Conservation (phyloP, 1,140 invertebrate species). For the Bombus ignitus region DNA sequence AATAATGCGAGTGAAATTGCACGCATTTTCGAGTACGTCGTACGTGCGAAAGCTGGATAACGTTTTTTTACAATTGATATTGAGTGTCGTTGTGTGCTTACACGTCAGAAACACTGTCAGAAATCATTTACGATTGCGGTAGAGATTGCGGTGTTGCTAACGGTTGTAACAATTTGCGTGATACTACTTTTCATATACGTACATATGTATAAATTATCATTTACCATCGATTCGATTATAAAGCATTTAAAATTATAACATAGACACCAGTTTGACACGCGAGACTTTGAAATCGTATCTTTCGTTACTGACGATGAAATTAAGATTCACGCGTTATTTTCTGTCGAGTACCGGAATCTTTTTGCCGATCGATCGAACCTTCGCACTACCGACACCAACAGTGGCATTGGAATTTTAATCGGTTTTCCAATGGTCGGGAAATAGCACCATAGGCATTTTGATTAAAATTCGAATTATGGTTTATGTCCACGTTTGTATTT, state of each 20-base stretch:
- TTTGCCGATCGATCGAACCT: constrained; percentile 30
- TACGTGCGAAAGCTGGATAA: too few relatives aligned
- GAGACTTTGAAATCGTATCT: neutral
- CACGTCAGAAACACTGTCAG: too few relatives aligned
- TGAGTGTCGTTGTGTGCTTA: too few relatives aligned
- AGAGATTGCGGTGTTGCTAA: too few relatives aligned
- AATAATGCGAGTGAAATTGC: too few relatives aligned
- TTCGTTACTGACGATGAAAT: neutral
- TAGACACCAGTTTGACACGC: neutral
- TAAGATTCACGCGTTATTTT: constrained; percentile 20
- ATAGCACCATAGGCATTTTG: constrained; percentile 52
- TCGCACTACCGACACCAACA: neutral
- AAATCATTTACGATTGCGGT: too few relatives aligned
- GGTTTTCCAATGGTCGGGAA: constrained; percentile 38
- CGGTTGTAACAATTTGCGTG: too few relatives aligned
- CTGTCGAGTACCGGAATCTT: neutral
- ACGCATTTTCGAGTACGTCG: too few relatives aligned
- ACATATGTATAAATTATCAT: too few relatives aligned
- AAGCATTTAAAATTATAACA: neutral
- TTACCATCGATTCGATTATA: neutral
- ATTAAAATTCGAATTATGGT: constrained; percentile 61
- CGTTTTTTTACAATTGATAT: too few relatives aligned
- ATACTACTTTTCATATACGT: too few relatives aligned
- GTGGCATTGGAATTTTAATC: constrained; percentile 66
- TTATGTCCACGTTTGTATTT: constrained; percentile 36